Percentiles rank a stretch among this genome's conserved stretches.
These are phyloP conservation scores for Heliothis peltigera DNA, from an alignment of 2,888 invertebrate genomes.

Conservation along the genomic window DNA sequence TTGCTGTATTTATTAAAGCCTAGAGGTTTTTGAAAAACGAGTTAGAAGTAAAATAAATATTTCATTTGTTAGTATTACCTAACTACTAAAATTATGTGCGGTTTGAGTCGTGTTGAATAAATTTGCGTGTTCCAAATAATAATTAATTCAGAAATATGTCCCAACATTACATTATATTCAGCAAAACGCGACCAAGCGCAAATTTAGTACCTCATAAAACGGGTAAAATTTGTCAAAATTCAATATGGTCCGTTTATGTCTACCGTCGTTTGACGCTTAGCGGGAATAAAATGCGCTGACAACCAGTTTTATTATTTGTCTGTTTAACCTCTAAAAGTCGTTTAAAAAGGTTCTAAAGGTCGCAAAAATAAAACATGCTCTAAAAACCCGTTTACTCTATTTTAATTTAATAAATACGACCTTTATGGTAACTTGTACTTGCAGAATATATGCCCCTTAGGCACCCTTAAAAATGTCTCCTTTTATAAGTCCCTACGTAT, in stretches of 20 bases:
- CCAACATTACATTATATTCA: neutral
- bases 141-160: neutral
- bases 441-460: neutral
- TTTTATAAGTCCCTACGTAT: neutral
- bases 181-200: slow-evolving; percentile 4
- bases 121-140: neutral
- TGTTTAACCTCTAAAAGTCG: slow-evolving; percentile 18
- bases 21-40: neutral
- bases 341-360: slow-evolving; percentile 36
- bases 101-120: neutral
- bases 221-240: slow-evolving; percentile 35
- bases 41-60: neutral
- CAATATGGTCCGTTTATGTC: slow-evolving; percentile 28
- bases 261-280: slow-evolving; percentile 18
- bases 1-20: neutral
- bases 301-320: slow-evolving; percentile 46
- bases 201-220: slow-evolving; percentile 34
- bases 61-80: neutral
- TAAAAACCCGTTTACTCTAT: slow-evolving; percentile 48
- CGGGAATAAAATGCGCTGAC: slow-evolving; percentile 20
- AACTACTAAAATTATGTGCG: neutral
- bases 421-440: slow-evolving; percentile 19
- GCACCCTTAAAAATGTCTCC: neutral
- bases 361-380: slow-evolving; percentile 34
- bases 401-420: slow-evolving; percentile 32